Percentiles rank a stretch among this genome's conserved stretches.
phyloP scores from a whole-genome alignment of 2,797 vertebrate species.

The Gambusia yucatana region DNA sequence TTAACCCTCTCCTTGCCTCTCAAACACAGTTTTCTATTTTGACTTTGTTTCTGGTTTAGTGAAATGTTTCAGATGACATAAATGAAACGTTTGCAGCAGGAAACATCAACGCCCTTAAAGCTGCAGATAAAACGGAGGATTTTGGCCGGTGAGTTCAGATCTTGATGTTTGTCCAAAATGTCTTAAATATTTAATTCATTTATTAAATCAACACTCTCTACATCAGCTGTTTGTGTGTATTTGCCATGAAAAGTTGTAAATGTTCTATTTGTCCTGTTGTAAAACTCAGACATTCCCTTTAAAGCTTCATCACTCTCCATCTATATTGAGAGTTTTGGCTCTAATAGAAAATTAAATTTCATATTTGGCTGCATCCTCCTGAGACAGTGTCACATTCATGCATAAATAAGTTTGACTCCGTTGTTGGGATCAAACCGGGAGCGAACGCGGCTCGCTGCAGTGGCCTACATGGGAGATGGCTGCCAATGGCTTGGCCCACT shows the following conservation, averaged over 20 bases:
- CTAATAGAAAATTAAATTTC: conserved; percentile 1
- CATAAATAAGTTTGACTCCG: neutral
- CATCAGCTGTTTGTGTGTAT: neutral
- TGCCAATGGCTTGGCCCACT: conserved; percentile 9
- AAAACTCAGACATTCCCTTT: neutral
- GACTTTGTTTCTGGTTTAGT: too few species aligned
- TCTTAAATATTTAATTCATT: neutral
- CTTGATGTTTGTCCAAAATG: too few species aligned
- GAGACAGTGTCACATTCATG: neutral
- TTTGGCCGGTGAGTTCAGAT: neutral
- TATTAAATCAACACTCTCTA: neutral
- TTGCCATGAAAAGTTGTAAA: neutral
- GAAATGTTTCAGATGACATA: too few species aligned
- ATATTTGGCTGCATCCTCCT: neutral
- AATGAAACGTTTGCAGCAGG: neutral
- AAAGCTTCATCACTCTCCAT: neutral
- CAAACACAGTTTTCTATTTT: too few species aligned
- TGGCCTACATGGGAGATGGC: neutral
- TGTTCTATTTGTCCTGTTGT: neutral
- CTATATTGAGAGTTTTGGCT: neutral
- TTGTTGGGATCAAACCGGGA: neutral
- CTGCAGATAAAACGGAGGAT: neutral
- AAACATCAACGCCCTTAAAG: neutral
- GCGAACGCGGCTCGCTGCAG: neutral
- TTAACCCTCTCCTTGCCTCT: too few species aligned